Evolutionary conservation across 1,140 invertebrate species (phyloP).

Genomic region (Stegodyphus dumicola): DNA sequence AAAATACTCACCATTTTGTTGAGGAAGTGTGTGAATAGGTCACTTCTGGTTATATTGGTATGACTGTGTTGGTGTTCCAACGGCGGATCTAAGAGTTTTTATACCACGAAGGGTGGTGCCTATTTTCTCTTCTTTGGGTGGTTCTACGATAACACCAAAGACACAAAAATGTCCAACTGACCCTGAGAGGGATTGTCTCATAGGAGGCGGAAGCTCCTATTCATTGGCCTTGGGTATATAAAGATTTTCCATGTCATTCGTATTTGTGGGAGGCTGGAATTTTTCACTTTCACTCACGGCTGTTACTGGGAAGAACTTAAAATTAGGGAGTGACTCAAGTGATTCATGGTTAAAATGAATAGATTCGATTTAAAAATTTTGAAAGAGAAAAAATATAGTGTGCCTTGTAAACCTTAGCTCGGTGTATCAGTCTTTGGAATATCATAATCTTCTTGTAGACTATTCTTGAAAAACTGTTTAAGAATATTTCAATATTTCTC

Average conservation of each 20-base stretch:
- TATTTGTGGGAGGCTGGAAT: slow-evolving; percentile 35
- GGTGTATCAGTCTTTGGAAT: too few relatives aligned
- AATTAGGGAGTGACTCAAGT: background rate
- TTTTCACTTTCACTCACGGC: slow-evolving; percentile 26
- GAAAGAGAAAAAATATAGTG: too few relatives aligned
- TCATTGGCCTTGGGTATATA: slow-evolving; percentile 23
- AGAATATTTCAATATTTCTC: too few relatives aligned
- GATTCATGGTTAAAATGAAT: too few relatives aligned
- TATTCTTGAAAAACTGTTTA: too few relatives aligned
- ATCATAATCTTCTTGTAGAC: too few relatives aligned
- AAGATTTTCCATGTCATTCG: slow-evolving; percentile 25
- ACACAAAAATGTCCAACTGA: slow-evolving; percentile 52
- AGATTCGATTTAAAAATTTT: too few relatives aligned
- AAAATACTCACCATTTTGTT: too few relatives aligned
- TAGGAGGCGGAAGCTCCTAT: slow-evolving; percentile 17
- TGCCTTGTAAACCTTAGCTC: too few relatives aligned
- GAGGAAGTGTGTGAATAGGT: too few relatives aligned
- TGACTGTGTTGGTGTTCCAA: background rate
- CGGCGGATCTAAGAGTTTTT: slow-evolving; percentile 20
- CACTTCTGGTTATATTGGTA: background rate
- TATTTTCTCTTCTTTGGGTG: slow-evolving; percentile 19
- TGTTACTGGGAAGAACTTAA: background rate
- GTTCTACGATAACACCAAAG: slow-evolving; percentile 7
- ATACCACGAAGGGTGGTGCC: slow-evolving; percentile 47
- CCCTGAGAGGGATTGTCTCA: slow-evolving; percentile 44